Evolutionary conservation across 1,140 invertebrate species (phyloP).

Genomic region (Caenorhabditis inopinata): DNA sequence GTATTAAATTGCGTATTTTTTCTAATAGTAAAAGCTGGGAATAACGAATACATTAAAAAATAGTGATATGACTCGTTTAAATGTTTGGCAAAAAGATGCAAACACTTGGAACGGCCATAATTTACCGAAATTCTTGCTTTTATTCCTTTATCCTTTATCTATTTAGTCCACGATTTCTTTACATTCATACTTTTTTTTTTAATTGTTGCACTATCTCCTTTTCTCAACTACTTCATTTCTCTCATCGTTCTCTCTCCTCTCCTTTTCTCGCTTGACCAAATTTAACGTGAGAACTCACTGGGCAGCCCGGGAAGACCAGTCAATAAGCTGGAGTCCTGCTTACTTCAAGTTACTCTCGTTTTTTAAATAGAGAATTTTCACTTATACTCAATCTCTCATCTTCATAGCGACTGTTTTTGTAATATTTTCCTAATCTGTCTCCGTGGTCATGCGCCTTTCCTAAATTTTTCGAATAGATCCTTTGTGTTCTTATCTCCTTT

Average conservation of each 20-base stretch:
- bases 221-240: not conserved
- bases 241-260: not conserved
- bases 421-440: too few species aligned
- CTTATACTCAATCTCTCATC: not conserved
- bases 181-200: too few species aligned
- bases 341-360: not conserved
- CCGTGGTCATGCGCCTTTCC: too few species aligned
- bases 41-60: too few species aligned
- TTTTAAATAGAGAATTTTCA: not conserved
- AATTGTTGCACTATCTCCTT: not conserved
- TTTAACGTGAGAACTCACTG: not conserved
- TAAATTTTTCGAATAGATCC: too few species aligned
- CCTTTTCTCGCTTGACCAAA: constrained; percentile 1
- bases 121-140: not conserved
- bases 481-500: too few species aligned
- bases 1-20: too few species aligned
- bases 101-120: too few species aligned
- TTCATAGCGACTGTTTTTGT: not conserved
- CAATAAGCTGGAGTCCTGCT: not conserved
- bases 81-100: too few species aligned
- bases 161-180: not conserved
- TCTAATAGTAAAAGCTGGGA: too few species aligned
- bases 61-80: too few species aligned
- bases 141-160: not conserved
- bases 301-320: constrained; percentile 10